These are phyloP conservation scores for Podargus strigoides DNA, from an alignment of 2,797 vertebrate genomes.

Conservation along the genomic window DNA sequence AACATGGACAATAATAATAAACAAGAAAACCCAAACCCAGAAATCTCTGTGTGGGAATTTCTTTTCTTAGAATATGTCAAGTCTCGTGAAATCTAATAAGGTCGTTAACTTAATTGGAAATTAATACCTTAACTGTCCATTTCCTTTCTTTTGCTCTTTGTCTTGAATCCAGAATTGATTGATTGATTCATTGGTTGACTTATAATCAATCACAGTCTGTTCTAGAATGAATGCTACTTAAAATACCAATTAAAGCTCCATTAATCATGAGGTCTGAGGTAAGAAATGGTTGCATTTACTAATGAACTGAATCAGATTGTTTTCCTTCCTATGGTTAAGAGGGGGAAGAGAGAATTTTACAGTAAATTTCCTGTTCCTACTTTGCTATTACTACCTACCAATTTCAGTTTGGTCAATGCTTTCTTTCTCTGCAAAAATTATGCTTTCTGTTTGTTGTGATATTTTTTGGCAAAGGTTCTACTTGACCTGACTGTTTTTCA, in stretches of 20 bases:
- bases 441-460: background rate
- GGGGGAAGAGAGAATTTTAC: background rate
- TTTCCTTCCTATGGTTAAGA: background rate
- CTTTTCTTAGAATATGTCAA: background rate
- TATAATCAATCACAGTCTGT: background rate
- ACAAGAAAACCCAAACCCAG: background rate
- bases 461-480: background rate
- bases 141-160: background rate
- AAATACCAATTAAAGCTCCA: background rate
- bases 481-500: background rate
- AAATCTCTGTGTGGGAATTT: background rate
- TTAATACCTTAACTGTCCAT: background rate
- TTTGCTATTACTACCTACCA: background rate
- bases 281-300: background rate
- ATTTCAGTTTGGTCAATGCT: background rate
- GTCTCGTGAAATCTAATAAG: background rate
- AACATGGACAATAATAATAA: too few species aligned
- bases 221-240: background rate
- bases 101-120: background rate
- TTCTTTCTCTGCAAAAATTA: background rate
- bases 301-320: background rate
- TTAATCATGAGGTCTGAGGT: background rate
- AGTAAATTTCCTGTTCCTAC: background rate
- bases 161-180: background rate
- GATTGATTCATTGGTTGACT: background rate